Evolutionary conservation across 2,113 vertebrate species (phyloP), one percentile per base, ranked within the genome.

Genomic region (Bombycilla garrulus): DNA sequence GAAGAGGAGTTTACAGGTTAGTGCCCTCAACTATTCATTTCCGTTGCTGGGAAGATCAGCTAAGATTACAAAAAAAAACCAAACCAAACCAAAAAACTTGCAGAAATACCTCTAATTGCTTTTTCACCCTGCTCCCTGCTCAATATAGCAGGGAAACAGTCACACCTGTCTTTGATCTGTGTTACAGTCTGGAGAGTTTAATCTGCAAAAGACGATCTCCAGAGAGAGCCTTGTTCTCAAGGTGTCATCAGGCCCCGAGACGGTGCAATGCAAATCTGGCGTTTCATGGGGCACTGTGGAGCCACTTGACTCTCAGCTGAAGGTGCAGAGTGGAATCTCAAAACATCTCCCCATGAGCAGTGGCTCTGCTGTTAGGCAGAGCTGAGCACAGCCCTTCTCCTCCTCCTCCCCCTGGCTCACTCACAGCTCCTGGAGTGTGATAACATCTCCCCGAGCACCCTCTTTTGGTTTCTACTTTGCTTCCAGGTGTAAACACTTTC

Each of bases 171-270:
- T 97, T 95, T 94, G 95, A 94, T 96, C 70, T 92, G 4, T 1
- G 28, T 45, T 88, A 44, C 74, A 95, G 93, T 86, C 95, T 96
- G 95, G 86, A 17, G 86, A 92, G 56, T 60, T 95, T 96, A 97
- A 94, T 94, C 96, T 93, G 69, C 92, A 92, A 90, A 96, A 95
- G 94, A 93, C 95, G 92, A 93, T 95, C 92, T 95, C 82, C 79
- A 86, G 81, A 50, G 40, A 33, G 62, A 86, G 85, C 60, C 67
- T 90, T 58, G 71, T 88, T 95, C 93, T 88, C 92, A 82, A 86
- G 90, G 92, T 76, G 81, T 92, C 94, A 70, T 83, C 94, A 44
- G 86, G 53, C 40, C 31, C 70, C 2, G 12, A 77, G 71, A 80
- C 4, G 3, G 38, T 7, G 86, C 10, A 62, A 73, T 21, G 19